Evolutionary conservation across 2,797 vertebrate genomes (phyloP).

Genomic region (Zalophus californianus): DNA sequence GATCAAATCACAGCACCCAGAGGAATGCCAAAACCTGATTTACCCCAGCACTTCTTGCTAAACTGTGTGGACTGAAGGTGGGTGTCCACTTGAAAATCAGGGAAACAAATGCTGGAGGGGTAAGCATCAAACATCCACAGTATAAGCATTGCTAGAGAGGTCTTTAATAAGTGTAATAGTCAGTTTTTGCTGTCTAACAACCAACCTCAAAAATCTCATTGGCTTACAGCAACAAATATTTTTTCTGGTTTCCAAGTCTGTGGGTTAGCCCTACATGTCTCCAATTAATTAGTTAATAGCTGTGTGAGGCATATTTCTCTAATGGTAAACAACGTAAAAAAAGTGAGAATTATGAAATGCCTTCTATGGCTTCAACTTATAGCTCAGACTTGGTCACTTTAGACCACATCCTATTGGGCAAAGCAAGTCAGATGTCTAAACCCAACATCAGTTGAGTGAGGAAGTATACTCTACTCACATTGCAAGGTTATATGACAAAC

Average conservation of each 20-base stretch:
- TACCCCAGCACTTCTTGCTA: fast-evolving
- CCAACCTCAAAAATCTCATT: neutral
- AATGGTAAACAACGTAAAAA: neutral
- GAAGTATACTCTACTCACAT: neutral
- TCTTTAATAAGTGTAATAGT: neutral
- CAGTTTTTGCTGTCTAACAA: neutral
- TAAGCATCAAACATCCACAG: neutral
- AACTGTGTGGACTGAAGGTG: neutral
- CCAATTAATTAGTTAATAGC: neutral
- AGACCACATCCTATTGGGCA: neutral
- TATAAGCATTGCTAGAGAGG: neutral
- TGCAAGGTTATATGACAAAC: neutral
- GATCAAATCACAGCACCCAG: neutral
- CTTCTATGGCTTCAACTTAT: neutral
- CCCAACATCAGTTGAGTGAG: neutral
- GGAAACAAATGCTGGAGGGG: neutral
- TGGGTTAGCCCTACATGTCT: neutral
- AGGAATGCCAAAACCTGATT: neutral
- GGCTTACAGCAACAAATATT: neutral
- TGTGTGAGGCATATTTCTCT: neutral
- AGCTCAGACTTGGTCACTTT: fast-evolving
- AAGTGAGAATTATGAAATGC: neutral
- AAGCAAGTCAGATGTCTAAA: neutral
- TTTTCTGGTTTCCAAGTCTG: neutral
- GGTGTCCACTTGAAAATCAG: neutral